A percentile compares a stretch with the other conserved stretches of the same genome.
phyloP scores from a whole-genome alignment of 2,888 invertebrate genomes.

The Bombylius discolor region DNA sequence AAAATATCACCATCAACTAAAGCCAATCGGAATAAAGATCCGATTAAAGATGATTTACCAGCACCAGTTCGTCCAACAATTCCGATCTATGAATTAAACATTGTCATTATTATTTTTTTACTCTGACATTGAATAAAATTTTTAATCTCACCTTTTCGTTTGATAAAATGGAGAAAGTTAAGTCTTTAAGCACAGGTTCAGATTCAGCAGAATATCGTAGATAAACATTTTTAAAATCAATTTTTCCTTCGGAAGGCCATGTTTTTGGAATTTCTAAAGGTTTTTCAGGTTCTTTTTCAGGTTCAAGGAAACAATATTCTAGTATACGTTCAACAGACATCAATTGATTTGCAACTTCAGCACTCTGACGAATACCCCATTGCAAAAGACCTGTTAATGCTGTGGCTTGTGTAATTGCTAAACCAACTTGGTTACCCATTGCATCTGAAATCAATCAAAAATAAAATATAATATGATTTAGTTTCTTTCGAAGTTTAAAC shows the following conservation, averaged over 20 bases:
- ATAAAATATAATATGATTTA: neutral
- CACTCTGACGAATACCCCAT: constrained; percentile 63
- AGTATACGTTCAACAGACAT: constrained; percentile 60
- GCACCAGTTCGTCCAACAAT: constrained; percentile 55
- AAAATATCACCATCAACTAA: constrained; percentile 50
- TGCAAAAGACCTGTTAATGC: constrained; percentile 41
- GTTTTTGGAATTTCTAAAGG: constrained; percentile 5
- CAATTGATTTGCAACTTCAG: constrained; percentile 53
- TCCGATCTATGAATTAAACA: constrained; percentile 35
- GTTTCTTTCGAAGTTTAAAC: neutral
- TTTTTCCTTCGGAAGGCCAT: constrained; percentile 42
- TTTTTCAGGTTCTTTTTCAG: constrained; percentile 35
- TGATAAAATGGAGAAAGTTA: constrained; percentile 43
- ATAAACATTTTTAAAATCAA: constrained; percentile 39
- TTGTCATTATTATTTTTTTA: too few relatives aligned
- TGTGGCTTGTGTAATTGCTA: constrained; percentile 42
- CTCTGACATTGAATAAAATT: neutral
- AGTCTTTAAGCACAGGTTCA: constrained; percentile 63
- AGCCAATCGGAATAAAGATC: constrained; percentile 44
- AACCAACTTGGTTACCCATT: constrained; percentile 38
- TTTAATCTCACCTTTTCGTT: constrained; percentile 39
- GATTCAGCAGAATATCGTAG: constrained; percentile 65
- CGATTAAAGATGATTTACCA: constrained; percentile 59
- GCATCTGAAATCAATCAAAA: constrained; percentile 5
- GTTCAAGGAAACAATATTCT: constrained; percentile 42